Conservation (phyloP, 2,113 vertebrate species). For the human region DNA sequence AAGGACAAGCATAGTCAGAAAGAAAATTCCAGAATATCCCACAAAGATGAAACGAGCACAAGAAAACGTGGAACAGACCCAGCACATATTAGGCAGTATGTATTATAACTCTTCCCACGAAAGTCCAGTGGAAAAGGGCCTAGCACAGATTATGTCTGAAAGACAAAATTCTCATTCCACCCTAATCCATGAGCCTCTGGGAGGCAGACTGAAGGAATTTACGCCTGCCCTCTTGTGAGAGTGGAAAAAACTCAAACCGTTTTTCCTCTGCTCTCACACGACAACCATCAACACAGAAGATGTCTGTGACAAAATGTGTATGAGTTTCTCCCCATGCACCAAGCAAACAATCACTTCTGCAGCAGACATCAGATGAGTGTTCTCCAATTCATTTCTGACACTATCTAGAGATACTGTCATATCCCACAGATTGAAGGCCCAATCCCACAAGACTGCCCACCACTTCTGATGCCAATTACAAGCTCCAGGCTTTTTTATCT, state of each 20-base stretch:
- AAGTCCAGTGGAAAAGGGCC: background rate
- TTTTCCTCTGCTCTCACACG: background rate
- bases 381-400: background rate
- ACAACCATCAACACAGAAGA: background rate
- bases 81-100: background rate
- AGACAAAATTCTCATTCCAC: conserved; percentile 2
- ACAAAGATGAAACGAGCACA: background rate
- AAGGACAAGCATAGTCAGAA: background rate
- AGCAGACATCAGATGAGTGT: background rate
- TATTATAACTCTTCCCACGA: background rate
- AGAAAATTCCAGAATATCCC: background rate
- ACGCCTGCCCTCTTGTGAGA: background rate
- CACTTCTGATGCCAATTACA: background rate
- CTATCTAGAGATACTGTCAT: background rate
- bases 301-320: background rate
- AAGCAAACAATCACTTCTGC: background rate
- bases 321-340: background rate
- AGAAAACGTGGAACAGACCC: background rate
- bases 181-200: background rate
- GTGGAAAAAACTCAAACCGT: background rate
- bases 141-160: background rate
- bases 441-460: background rate
- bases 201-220: background rate
- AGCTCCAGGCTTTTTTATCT: background rate
- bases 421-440: background rate